Base-by-base conservation (phyloP, 2,888 invertebrate species). In the Abrostola triplasia region DNA sequence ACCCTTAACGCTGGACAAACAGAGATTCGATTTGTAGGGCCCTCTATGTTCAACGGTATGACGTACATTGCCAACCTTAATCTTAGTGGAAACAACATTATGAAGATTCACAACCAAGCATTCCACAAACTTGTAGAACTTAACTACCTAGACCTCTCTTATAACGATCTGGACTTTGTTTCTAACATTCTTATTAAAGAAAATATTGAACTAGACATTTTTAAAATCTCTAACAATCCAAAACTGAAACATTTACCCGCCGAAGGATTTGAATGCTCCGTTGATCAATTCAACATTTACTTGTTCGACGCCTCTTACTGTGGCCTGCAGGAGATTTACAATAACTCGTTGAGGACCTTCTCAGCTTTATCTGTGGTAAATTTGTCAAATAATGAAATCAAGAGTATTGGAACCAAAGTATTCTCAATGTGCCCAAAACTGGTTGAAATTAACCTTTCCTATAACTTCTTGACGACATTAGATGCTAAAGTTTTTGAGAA, bases 301-400 rank as follows among this genome's bases (percentile, higher is more conserved):
- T 94, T 95, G 49, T 96, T 98, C 81, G 97, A 97, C 76, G 96
- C 97, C 24, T 96, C 97, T 5, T 96, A 96, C 84, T 98, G 97
- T 84, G 96, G 96, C 9, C 94, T 98, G 24, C 95, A 95, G 54
- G 95, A 95, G 65, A 91, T 97, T 59, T 95, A 95, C 50, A 95
- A 95, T 72, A 95, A 95, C 72, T 96, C 96, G 0, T 96, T 98
- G 83, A 95, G 95, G 73, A 95, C 96, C 2, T 97, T 98, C 96
- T 96, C 97, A 1, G 96, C 96, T 42, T 86, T 98, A 75, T 95
- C 96, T 2, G 95, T 95, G 1, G 90, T 97, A 52, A 96, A 96
- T 83, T 91, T 97, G 38, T 95, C 97, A 24, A 95, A 95, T 81
- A 98, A 98, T 84, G 95, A 95, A 78, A 95, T 95, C 64, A 95